Percentiles rank a stretch among this genome's conserved stretches.
These are phyloP conservation scores for Acanthopleura granulata DNA, from an alignment of 2,888 invertebrate genomes.

Conservation along the genomic window DNA sequence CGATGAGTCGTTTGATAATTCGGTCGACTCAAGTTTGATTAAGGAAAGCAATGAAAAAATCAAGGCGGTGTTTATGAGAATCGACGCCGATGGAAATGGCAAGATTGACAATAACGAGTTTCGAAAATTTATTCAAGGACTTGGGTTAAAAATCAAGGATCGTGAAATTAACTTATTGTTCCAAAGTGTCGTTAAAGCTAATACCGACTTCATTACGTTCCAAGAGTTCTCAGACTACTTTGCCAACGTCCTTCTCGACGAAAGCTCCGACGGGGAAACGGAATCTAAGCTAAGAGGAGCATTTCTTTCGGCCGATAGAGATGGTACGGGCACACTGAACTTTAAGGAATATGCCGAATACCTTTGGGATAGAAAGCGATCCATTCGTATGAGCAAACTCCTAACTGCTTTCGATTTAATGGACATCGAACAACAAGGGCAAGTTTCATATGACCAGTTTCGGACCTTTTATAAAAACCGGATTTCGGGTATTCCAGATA, in stretches of 20 bases:
- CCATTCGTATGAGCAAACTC: slow-evolving; percentile 24
- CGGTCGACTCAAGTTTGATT: not conserved
- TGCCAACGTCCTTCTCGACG: slow-evolving; percentile 28
- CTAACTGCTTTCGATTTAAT: slow-evolving; percentile 30
- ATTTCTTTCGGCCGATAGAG: slow-evolving; percentile 34
- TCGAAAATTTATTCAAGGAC: slow-evolving; percentile 25
- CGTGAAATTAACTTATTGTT: slow-evolving; percentile 31
- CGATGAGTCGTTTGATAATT: slow-evolving; percentile 17
- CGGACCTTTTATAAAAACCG: slow-evolving; percentile 26
- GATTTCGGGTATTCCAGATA: slow-evolving; percentile 12
- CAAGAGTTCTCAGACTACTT: slow-evolving; percentile 36
- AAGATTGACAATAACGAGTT: slow-evolving; percentile 34
- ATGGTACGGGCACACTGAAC: slow-evolving; percentile 32
- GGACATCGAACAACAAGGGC: slow-evolving; percentile 25
- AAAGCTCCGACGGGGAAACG: slow-evolving; percentile 17
- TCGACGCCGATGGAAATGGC: slow-evolving; percentile 37
- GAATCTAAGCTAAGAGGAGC: slow-evolving; percentile 28
- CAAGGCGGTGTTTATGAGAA: slow-evolving; percentile 32
- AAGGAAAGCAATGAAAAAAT: slow-evolving; percentile 31
- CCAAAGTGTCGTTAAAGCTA: slow-evolving; percentile 26
- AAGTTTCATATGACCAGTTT: slow-evolving; percentile 31
- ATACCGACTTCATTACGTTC: slow-evolving; percentile 25
- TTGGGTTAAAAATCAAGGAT: slow-evolving; percentile 31
- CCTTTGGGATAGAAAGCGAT: slow-evolving; percentile 27
- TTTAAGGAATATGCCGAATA: slow-evolving; percentile 38